Evolutionary conservation across 1,140 invertebrate species (phyloP), one percentile per base, ranked within the genome.

Genomic region (Druon quercuslanigerum): DNA sequence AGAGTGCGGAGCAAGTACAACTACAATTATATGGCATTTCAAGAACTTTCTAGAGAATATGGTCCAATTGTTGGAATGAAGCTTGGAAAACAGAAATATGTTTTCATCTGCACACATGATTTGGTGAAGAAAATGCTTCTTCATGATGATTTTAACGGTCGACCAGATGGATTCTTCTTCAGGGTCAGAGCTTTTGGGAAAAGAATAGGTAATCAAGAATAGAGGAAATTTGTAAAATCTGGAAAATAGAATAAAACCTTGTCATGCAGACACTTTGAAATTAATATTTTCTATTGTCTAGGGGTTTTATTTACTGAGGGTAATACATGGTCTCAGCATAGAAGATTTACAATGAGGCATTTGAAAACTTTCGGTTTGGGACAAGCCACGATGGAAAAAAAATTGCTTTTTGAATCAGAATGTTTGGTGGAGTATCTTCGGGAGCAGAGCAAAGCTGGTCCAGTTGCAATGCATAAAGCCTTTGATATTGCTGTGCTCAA

Each of bases 131-230:
- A 95, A 81, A 92, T 93, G 9, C 89, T 94, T 2, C 88, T 89
- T 2, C 92, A 89, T 51, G 93, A 95, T 9, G 94, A 95, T 57
- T 95, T 96, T 75, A 93, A 94, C 57, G 95, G 94, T 5, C 91
- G 95, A 76, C 95, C 95, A 0, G 92, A 94, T 85, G 94, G 94
- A 71, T 94, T 95, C 80, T 94, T 95, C 83, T 95, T 94, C 77
- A 88, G 91, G 50, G 87, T 94, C 20, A 89, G 95, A 78, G 91
- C 93, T 0, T 94, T 94, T 81, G 94, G 94, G 25, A 93, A 94
- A 85, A 92, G 94, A 87, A 89, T 93, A 80, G 94, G 94, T 95
- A 88, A 74, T 6, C 12, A 20, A 7, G 17, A 54, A 74, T 19
- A 5, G 71, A 66, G 9, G 19, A 75, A 40, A 40, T 19, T 56